Evolutionary conservation across 1,140 invertebrate genomes (phyloP).

Genomic region (Drosophila pseudoobscura): DNA sequence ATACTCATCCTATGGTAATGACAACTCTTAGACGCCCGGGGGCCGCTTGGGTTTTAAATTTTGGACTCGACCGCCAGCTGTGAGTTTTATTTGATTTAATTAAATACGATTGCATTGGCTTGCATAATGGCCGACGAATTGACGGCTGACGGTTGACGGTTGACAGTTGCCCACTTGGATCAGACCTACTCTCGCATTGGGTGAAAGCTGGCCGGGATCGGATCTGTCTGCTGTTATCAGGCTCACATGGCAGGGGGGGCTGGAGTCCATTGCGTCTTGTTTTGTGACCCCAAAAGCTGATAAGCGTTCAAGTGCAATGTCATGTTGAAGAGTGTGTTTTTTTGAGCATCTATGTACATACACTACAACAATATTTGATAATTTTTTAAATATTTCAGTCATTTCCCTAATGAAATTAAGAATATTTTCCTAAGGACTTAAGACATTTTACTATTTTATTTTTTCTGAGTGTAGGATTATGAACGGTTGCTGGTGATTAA

Average conservation of each 20-base stretch:
- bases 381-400: no score
- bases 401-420: no score
- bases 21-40: slow-evolving; percentile 47
- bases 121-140: slow-evolving; percentile 57
- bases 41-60: slow-evolving; percentile 50
- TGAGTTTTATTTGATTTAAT: slow-evolving; percentile 80
- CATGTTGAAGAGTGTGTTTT: slow-evolving; percentile 12
- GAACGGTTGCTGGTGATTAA: no score
- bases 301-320: slow-evolving; percentile 46
- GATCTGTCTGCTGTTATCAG: slow-evolving; percentile 21
- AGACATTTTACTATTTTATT: no score
- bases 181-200: background rate
- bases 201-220: slow-evolving; percentile 22
- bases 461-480: no score
- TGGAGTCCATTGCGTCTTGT: background rate
- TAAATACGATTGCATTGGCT: slow-evolving; percentile 53
- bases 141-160: slow-evolving; percentile 38
- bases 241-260: background rate
- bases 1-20: slow-evolving; percentile 55
- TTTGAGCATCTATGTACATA: no score
- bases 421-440: no score
- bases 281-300: background rate
- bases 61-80: slow-evolving; percentile 63
- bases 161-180: slow-evolving; percentile 40
- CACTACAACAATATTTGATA: no score